Conservation (phyloP, 2,797 vertebrate species). For the Ctenopoma multispine region DNA sequence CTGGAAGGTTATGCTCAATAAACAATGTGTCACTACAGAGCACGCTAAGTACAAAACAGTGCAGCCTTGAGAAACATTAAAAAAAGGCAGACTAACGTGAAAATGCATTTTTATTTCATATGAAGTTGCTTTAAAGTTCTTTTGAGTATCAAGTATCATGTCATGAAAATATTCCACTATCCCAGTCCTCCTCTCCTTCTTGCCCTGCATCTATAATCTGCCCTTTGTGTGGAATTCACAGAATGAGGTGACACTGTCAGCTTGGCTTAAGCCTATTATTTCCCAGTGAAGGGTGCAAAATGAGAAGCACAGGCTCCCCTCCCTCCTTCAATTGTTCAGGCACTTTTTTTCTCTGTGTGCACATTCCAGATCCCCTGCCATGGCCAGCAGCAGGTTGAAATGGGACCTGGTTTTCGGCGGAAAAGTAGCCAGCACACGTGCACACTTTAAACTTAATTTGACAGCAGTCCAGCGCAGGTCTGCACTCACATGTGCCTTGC, state of each 20-base stretch:
- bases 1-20: too few species aligned
- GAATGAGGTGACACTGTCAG: slow-evolving; percentile 71
- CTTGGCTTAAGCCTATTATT: slow-evolving; percentile 74
- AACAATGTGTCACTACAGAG: too few species aligned
- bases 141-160: slow-evolving; percentile 73
- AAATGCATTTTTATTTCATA: slow-evolving; percentile 76
- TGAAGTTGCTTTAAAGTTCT: slow-evolving; percentile 47
- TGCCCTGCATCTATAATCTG: slow-evolving; percentile 52
- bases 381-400: slow-evolving; percentile 72
- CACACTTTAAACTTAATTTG: slow-evolving; percentile 10
- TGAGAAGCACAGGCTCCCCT: slow-evolving; percentile 58
- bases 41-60: not conserved
- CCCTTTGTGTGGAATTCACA: slow-evolving; percentile 68
- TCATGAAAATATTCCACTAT: slow-evolving; percentile 72
- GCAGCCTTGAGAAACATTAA: not conserved
- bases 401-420: slow-evolving; percentile 41
- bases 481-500: slow-evolving; percentile 10
- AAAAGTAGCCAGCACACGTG: slow-evolving; percentile 30
- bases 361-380: slow-evolving; percentile 75
- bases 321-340: slow-evolving; percentile 58
- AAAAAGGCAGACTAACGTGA: slow-evolving; percentile 46
- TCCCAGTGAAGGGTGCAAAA: slow-evolving; percentile 66
- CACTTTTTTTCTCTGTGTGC: slow-evolving; percentile 55
- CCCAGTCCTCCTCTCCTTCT: slow-evolving; percentile 36
- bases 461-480: slow-evolving; percentile 36